Evolutionary conservation across 2,797 vertebrate genomes (phyloP).

Genomic region (Malurus leucopterus): DNA sequence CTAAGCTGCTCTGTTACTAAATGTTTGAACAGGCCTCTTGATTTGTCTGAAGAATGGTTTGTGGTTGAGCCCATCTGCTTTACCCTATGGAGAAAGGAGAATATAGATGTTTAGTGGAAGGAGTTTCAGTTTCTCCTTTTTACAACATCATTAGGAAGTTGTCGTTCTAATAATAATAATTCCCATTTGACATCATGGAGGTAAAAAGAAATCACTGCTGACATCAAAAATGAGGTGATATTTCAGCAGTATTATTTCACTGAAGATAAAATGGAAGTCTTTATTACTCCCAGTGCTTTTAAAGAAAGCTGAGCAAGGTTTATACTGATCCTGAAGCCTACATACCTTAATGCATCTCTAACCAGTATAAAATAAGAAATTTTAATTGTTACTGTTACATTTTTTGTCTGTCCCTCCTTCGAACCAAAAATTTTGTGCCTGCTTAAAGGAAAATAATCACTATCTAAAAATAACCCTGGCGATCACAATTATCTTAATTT

Average conservation of each 20-base stretch:
- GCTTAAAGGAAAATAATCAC: neutral
- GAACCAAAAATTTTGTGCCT: neutral
- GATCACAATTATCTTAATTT: neutral
- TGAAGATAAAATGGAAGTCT: slow-evolving; percentile 68
- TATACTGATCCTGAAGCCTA: slow-evolving; percentile 60
- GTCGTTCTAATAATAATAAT: slow-evolving; percentile 70
- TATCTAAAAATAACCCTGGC: neutral
- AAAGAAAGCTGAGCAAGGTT: slow-evolving; percentile 70
- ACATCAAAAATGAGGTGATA: slow-evolving; percentile 74
- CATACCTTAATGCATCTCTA: slow-evolving; percentile 44
- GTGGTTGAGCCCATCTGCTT: neutral
- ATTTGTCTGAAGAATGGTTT: slow-evolving; percentile 30
- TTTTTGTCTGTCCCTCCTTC: slow-evolving; percentile 11
- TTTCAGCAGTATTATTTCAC: slow-evolving; percentile 71
- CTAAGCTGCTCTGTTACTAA: slow-evolving; percentile 21
- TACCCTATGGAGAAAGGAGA: neutral
- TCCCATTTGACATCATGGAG: slow-evolving; percentile 69
- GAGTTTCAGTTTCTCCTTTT: slow-evolving; percentile 42
- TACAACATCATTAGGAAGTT: slow-evolving; percentile 65
- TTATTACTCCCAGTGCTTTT: slow-evolving; percentile 71
- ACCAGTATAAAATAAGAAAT: slow-evolving; percentile 46
- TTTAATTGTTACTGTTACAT: slow-evolving; percentile 42
- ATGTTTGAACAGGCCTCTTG: slow-evolving; percentile 24
- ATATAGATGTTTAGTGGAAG: slow-evolving; percentile 42
- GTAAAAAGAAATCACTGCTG: slow-evolving; percentile 70